phyloP scores from a whole-genome alignment of 2,113 vertebrate species.

The Rhombomys opimus region DNA sequence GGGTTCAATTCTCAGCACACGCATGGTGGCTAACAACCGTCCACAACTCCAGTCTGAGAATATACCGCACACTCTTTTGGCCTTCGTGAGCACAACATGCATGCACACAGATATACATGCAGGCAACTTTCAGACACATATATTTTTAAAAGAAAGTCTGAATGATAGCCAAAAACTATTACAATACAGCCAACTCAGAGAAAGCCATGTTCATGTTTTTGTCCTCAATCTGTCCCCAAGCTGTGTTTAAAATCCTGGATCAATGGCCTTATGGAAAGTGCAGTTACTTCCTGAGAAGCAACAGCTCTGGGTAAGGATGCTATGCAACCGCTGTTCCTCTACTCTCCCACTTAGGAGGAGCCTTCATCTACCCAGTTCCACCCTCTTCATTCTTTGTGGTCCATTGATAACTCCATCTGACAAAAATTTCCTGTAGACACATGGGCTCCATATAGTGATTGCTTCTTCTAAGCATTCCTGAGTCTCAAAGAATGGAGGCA shows the following conservation, averaged over 20 bases:
- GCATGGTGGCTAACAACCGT: not conserved
- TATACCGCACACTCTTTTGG: not conserved
- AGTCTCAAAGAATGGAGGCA: not conserved
- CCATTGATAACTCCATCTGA: not conserved
- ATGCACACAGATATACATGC: not conserved
- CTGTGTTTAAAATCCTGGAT: not conserved
- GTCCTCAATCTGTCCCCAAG: not conserved
- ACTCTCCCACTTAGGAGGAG: not conserved
- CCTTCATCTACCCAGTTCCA: not conserved
- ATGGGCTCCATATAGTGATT: not conserved
- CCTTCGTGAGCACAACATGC: not conserved
- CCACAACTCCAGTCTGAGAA: not conserved
- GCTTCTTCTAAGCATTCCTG: not conserved
- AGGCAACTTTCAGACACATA: not conserved
- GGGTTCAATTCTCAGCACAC: not conserved
- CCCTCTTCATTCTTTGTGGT: not conserved
- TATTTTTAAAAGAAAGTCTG: not conserved
- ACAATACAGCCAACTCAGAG: slow-evolving; percentile 33
- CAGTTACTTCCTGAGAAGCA: not conserved
- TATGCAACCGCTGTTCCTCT: not conserved
- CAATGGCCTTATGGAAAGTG: not conserved
- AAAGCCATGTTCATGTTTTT: not conserved
- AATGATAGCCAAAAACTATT: slow-evolving; percentile 28
- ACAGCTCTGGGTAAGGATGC: no score
- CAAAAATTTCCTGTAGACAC: not conserved